A percentile compares a stretch with the other conserved stretches of the same genome.
These are phyloP conservation scores for Orthochromis malagaraziensis DNA, from an alignment of 2,113 vertebrate species.

Conservation along the genomic window DNA sequence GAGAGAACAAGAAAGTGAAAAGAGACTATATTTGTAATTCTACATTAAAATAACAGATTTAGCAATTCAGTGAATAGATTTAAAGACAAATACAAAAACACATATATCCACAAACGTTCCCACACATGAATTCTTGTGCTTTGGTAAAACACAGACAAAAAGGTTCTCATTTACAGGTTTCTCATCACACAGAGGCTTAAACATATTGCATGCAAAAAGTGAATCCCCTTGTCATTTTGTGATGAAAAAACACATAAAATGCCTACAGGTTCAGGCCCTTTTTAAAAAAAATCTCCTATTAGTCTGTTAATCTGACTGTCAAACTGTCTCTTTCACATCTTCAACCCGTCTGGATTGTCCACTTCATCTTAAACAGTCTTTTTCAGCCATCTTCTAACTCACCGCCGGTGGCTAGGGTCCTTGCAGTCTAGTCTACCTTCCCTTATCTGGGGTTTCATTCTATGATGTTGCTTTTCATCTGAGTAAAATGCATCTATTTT, in stretches of 20 bases:
- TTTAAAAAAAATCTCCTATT: accelerated
- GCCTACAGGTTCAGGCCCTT: background rate
- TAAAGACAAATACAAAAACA: background rate
- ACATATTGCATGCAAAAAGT: background rate
- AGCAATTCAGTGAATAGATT: background rate
- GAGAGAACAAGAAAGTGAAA: background rate
- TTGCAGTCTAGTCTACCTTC: background rate
- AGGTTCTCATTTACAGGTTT: background rate
- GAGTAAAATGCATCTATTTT: background rate
- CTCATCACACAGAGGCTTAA: background rate
- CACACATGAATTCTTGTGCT: background rate
- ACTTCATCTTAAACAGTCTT: background rate
- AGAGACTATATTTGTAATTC: background rate
- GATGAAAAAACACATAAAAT: background rate
- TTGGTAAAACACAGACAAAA: background rate
- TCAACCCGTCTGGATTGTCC: background rate
- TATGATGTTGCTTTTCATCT: background rate
- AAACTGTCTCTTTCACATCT: background rate
- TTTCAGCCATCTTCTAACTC: background rate
- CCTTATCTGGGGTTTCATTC: background rate
- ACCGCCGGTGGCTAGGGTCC: background rate
- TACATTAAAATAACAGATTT: background rate
- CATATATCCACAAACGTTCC: background rate
- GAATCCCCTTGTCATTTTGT: background rate
- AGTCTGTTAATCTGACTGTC: background rate